These are phyloP conservation scores for Scarus forsteni DNA, from an alignment of 2,797 vertebrate species.

Conservation along the genomic window DNA sequence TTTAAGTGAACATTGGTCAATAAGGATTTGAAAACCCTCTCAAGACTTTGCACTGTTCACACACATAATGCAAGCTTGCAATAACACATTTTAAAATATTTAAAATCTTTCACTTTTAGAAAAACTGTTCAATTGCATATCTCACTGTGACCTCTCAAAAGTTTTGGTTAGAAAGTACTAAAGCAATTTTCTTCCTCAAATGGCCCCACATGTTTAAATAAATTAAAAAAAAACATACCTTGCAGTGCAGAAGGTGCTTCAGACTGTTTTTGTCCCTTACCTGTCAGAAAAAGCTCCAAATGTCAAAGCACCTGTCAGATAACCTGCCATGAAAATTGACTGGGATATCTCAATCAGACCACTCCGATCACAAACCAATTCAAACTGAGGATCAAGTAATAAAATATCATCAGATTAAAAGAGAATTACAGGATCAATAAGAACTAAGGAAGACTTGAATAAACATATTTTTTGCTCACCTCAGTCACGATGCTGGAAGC, in stretches of 20 bases:
- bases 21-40: no score
- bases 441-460: not conserved
- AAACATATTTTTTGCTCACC: constrained; percentile 49
- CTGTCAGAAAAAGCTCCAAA: constrained; percentile 88
- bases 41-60: no score
- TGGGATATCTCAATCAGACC: constrained; percentile 84
- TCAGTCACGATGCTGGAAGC: constrained; percentile 76
- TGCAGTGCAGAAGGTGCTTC: not conserved
- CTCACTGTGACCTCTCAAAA: no score
- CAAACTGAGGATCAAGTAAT: constrained; percentile 77
- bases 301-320: constrained; percentile 87
- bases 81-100: no score
- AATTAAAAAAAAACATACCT: not conserved
- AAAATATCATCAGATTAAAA: not conserved
- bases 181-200: no score
- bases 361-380: constrained; percentile 88
- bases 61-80: no score
- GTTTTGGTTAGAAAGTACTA: no score
- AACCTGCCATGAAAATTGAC: constrained; percentile 89
- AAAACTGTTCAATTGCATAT: no score
- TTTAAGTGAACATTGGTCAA: no score
- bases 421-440: constrained; percentile 49
- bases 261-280: constrained; percentile 63
- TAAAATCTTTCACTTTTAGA: no score
- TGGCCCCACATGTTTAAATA: not conserved